Evolutionary conservation across 2,888 invertebrate species (phyloP), one percentile per base, ranked within the genome.

Genomic region (Arctia plantaginis): DNA sequence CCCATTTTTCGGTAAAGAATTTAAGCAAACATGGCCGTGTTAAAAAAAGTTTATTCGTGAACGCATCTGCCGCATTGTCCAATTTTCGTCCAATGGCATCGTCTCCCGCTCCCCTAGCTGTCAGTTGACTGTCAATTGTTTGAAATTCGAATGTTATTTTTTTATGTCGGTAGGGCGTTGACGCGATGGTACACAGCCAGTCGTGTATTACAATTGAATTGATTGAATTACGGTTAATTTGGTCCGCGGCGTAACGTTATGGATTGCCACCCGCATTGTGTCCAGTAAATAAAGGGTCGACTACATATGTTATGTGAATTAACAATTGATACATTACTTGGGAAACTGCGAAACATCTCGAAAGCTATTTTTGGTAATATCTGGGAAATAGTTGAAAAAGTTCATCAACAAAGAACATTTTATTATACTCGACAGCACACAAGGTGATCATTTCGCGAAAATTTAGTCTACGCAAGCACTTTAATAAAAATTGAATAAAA

Each of bases 61-160:
- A 89, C 94, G 93, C 95, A 95, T 95, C 95, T 95, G 95, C 94
- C 90, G 90, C 86, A 94, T 95, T 95, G 95, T 94, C 90, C 93
- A 94, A 94, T 93, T 92, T 89, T 88, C 92, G 88, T 89, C 95
- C 95, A 95, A 95, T 95, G 82, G 91, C 88, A 81, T 81, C 87
- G 89, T 81, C 85, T 93, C 93, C 91, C 90, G 93, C 92, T 94
- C 95, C 95, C 95, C 95, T 94, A 90, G 93, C 94, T 94, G 95
- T 94, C 95, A 95, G 88, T 92, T 92, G 90, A 88, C 91, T 93
- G 93, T 92, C 90, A 93, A 93, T 91, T 90, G 91, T 92, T 90
- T 87, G 89, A 90, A 90, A 90, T 93, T 91, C 88, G 91, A 90
- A 91, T 92, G 91, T 91, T 91, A 89, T 92, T 93, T 92, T 92